These are phyloP conservation scores for Cynocephalus volans DNA, from an alignment of 2,113 vertebrate genomes.

Conservation along the genomic window DNA sequence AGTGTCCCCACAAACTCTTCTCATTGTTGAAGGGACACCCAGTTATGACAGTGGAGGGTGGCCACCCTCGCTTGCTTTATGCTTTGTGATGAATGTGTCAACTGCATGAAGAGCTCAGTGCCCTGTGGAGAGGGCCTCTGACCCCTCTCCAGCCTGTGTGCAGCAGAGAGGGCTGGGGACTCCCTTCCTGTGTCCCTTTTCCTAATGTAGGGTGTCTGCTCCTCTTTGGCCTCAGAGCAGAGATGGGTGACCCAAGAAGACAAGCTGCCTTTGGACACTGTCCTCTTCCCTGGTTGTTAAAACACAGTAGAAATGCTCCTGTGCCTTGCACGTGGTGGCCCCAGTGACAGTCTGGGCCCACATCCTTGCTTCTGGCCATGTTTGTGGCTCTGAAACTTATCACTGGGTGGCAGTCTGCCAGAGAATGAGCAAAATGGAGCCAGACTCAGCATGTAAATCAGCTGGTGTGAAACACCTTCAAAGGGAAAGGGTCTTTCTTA, in stretches of 20 bases:
- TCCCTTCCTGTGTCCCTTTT: background rate
- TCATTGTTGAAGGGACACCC: background rate
- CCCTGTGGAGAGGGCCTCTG: background rate
- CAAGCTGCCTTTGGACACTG: background rate
- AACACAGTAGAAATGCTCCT: background rate
- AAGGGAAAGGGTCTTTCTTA: background rate
- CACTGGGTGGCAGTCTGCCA: background rate
- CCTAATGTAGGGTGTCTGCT: background rate
- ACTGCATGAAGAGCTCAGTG: accelerated
- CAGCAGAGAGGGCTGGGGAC: background rate
- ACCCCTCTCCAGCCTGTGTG: background rate
- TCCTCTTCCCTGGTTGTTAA: background rate
- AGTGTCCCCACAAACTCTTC: background rate
- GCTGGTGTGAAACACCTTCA: no score
- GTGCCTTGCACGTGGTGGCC: background rate
- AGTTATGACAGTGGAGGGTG: accelerated
- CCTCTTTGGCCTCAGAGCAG: background rate
- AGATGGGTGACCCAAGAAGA: background rate
- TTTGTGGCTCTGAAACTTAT: background rate
- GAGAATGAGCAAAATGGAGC: background rate
- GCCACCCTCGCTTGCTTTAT: accelerated
- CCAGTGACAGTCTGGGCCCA: background rate
- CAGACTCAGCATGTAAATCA: background rate
- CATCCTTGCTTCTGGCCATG: background rate
- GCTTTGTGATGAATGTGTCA: background rate